Base-by-base conservation (phyloP, 2,113 vertebrate genomes). In the Panthera leo region DNA sequence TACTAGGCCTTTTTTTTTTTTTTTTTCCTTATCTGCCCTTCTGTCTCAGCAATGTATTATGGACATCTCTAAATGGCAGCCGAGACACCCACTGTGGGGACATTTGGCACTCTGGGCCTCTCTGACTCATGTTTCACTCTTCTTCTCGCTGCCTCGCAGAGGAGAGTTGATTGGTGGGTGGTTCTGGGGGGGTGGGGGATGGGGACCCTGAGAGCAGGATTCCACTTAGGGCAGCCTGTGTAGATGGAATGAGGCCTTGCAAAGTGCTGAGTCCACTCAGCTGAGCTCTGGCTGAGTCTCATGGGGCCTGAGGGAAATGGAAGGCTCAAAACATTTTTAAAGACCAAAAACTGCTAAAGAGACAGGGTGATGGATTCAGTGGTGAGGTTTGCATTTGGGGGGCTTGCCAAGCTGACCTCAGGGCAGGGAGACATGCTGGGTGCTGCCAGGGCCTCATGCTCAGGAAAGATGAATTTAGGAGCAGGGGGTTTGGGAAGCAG, bases 401-500 rank as follows among this genome's bases (percentile, higher is more conserved):
- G 42, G n/a, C 51, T 78, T 51, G 92, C 84, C 95, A 83, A 48
- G 70, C 11, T 88, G 92, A 95, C 85, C 90, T 36, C 45, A 16
- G 94, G 58, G 80, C 88, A 82, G 80, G 84, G 82, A 94, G 58
- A 65, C 91, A 16, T 0, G 2, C 92, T 73, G 90, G 79, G 73
- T 0, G 1, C 89, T 70, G 96, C 63, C 15, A 2, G 88, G 70
- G 76, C 94, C 45, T 3, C 5, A 2, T 31, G 67, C 36, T 45
- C 29, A 7, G 53, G 90, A 76, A 90, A 94, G 95, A 94, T 39
- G 82, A 25, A 88, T 90, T 51, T 39, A 55, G 92, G 75, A 90
- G 73, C 29, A 34, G 21, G 73, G 67, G 70, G 34, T 71, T 58
- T 18, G 16, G 78, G 70, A 73, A 95, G 58, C 48, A 2, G 61